These are phyloP conservation scores for Yponomeuta sedellus DNA, from an alignment of 2,888 invertebrate genomes.

Conservation along the genomic window DNA sequence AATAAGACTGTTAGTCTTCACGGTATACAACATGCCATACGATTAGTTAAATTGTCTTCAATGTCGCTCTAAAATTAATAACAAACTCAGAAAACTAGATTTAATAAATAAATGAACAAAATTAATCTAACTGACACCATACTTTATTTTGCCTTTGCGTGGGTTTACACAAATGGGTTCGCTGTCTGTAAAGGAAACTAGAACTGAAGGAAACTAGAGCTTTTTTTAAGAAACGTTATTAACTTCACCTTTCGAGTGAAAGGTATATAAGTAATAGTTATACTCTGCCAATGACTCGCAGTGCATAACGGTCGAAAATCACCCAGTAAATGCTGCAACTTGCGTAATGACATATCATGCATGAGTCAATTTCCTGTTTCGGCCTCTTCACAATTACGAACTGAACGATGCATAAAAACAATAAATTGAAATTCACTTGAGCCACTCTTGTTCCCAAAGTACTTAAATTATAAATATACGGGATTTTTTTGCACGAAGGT, in stretches of 20 bases:
- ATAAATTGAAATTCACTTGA: neutral
- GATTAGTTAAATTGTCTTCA: too few species aligned
- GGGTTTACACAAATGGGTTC: too few species aligned
- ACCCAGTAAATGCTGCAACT: conserved; percentile 47
- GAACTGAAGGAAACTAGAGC: neutral
- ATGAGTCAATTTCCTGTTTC: conserved; percentile 53
- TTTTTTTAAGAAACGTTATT: neutral
- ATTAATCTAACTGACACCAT: too few species aligned
- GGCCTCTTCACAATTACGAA: conserved; percentile 26
- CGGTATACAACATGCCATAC: too few species aligned
- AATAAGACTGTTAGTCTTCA: too few species aligned
- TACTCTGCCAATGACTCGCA: conserved; percentile 26
- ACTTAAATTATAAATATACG: neutral
- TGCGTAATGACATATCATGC: conserved; percentile 40
- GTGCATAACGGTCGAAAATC: conserved; percentile 53
- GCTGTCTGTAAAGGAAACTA: neutral
- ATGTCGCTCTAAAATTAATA: too few species aligned
- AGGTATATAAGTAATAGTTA: neutral
- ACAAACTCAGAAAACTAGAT: too few species aligned
- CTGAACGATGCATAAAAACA: conserved; percentile 8
- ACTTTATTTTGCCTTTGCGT: too few species aligned
- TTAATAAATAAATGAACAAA: too few species aligned
- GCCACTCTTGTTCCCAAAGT: neutral
- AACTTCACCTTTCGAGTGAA: neutral
- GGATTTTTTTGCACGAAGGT: neutral